Base-by-base conservation (phyloP, 2,797 vertebrate genomes). In the Meda fulgida region DNA sequence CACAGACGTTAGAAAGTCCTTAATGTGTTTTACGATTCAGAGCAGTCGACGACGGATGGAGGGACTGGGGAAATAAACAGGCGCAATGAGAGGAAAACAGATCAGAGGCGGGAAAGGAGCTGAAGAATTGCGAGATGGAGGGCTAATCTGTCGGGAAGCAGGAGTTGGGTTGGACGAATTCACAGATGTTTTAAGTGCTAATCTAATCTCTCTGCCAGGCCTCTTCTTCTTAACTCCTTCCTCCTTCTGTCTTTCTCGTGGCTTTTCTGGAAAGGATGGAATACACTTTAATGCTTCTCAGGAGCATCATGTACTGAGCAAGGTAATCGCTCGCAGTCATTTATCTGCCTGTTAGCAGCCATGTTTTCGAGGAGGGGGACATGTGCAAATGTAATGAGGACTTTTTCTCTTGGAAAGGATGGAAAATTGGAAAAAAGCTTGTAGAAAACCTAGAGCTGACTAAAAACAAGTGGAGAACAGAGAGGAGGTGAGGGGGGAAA, bases 171-270 rank as follows among this genome's bases (percentile, higher is more conserved):
- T 90, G 91, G 94, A 95, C 91, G 86, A 94, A 89, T 92, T 93
- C 92, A 92, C 95, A 96, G 95, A 95, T 96, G 95, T 96, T 96
- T 95, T 94, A 94, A 95, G 94, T 91, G 94, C 93, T 94, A 95
- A 95, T 95, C 95, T 96, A 93, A 96, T 95, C 93, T 95, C 92
- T 94, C 94, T 93, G 94, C 94, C 95, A 95, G 95, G 94, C 93
- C 90, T 94, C 90, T 89, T 87, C 90, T 88, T 89, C 90, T 89
- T 65, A 82, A 88, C 87, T 89, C 86, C 88, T 81, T 89, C 86
- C 85, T 90, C 89, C 87, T 85, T 63, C 77, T 80, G 83, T 51
- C 82, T 91, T 88, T 93, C 91, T 78, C 80, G 34, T 83, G 73
- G 78, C 84, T 80, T 79, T 85, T 85, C 82, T 93, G 92, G 93